A percentile compares a stretch with the other conserved stretches of the same genome.
Evolutionary conservation across 2,797 vertebrate species (phyloP).

Genomic region (Strix occidentalis): DNA sequence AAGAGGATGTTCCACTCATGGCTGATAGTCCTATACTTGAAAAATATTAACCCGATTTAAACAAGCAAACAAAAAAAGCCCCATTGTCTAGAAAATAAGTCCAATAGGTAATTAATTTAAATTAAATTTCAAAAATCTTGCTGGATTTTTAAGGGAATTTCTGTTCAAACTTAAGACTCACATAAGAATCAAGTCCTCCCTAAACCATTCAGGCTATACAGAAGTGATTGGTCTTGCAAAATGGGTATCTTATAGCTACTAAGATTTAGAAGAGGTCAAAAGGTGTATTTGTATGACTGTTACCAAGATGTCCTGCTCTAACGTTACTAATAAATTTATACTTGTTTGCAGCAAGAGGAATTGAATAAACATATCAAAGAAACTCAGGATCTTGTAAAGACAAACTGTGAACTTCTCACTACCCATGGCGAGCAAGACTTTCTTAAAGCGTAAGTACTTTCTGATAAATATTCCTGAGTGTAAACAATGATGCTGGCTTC

Average conservation of each 20-base stretch:
- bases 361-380: conserved; percentile 36
- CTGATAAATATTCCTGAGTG: background rate
- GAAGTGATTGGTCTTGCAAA: background rate
- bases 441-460: conserved; percentile 63
- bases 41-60: background rate
- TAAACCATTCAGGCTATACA: rapidly evolving
- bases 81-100: background rate
- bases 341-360: conserved; percentile 55
- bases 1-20: background rate
- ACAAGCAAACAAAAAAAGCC: rapidly evolving
- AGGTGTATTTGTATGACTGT: background rate
- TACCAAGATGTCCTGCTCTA: background rate
- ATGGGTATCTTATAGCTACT: background rate
- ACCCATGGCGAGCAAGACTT: conserved; percentile 40
- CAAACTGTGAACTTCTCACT: conserved; percentile 54
- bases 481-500: background rate
- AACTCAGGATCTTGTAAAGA: conserved; percentile 34
- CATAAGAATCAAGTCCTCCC: background rate
- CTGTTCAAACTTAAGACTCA: background rate
- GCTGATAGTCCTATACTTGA: background rate
- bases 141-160: background rate
- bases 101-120: background rate
- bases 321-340: background rate
- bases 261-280: background rate
- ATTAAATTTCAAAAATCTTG: background rate